Evolutionary conservation across 1,140 invertebrate species (phyloP).

Genomic region (Aphaenogaster rudis): DNA sequence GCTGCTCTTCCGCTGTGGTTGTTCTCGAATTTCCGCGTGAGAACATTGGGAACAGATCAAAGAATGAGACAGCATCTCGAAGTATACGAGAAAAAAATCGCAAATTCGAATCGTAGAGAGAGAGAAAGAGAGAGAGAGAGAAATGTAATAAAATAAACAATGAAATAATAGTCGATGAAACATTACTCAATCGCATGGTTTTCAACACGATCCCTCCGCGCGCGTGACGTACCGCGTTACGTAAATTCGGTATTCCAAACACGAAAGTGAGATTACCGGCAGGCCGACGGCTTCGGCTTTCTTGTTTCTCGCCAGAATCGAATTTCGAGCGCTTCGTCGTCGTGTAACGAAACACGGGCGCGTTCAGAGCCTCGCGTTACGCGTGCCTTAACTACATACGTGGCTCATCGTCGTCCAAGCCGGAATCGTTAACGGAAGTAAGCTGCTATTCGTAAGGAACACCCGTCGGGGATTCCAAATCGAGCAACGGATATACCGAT

Average conservation of each 20-base stretch:
- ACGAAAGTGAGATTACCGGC: constrained; percentile 71
- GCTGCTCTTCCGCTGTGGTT: constrained; percentile 18
- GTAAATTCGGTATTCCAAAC: constrained; percentile 75
- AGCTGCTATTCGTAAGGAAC: constrained; percentile 40
- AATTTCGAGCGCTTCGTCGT: constrained; percentile 75
- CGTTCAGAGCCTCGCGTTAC: constrained; percentile 74
- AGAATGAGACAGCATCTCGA: neutral
- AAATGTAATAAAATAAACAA: constrained; percentile 6
- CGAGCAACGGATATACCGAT: constrained; percentile 36
- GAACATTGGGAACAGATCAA: constrained; percentile 30
- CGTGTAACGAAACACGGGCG: constrained; percentile 74
- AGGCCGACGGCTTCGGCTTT: constrained; percentile 64
- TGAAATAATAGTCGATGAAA: neutral
- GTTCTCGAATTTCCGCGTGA: constrained; percentile 68
- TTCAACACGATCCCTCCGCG: constrained; percentile 2
- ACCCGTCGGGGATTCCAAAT: constrained; percentile 64
- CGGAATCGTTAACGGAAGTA: constrained; percentile 61
- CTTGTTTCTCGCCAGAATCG: constrained; percentile 76
- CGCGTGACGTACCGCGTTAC: constrained; percentile 46
- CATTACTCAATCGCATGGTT: neutral
- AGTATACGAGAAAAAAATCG: neutral
- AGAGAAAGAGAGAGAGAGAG: neutral
- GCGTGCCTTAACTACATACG: constrained; percentile 73
- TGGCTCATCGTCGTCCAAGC: constrained; percentile 49
- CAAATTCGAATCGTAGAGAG: neutral